Conservation (phyloP, 2,888 invertebrate species). For the Chrysolina americana region DNA sequence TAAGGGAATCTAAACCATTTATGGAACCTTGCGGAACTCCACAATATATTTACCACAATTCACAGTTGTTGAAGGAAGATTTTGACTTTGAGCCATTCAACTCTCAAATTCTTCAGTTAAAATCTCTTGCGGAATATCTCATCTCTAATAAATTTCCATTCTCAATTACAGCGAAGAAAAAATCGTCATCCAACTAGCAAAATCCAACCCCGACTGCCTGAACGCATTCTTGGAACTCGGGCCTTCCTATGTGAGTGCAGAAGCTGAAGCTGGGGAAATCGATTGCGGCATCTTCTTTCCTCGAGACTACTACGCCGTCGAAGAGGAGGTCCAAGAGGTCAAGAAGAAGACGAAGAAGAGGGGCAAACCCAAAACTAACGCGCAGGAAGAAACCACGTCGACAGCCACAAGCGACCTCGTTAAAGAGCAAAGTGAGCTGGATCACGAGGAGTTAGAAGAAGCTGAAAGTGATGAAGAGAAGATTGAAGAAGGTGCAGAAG, state of each 20-base stretch:
- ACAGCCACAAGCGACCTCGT: slow-evolving; percentile 43
- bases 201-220: slow-evolving; percentile 76
- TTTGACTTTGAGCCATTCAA: too few relatives aligned
- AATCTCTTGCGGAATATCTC: too few relatives aligned
- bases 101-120: too few relatives aligned
- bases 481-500: slow-evolving; percentile 52
- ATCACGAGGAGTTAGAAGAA: slow-evolving; percentile 49
- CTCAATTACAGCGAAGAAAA: slow-evolving; percentile 74
- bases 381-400: slow-evolving; percentile 49
- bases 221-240: slow-evolving; percentile 76
- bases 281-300: slow-evolving; percentile 82
- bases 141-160: too few relatives aligned
- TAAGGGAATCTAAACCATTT: too few relatives aligned
- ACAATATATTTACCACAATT: too few relatives aligned
- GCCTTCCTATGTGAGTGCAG: slow-evolving; percentile 79
- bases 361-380: slow-evolving; percentile 49
- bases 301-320: slow-evolving; percentile 74
- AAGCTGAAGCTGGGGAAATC: slow-evolving; percentile 75
- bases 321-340: slow-evolving; percentile 68
- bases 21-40: too few relatives aligned
- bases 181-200: slow-evolving; percentile 79
- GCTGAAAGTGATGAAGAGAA: slow-evolving; percentile 56
- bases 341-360: slow-evolving; percentile 74
- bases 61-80: too few relatives aligned
- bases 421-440: slow-evolving; percentile 47